These are phyloP conservation scores for Oreocharis arfaki DNA, from an alignment of 2,113 vertebrate species.

Conservation along the genomic window DNA sequence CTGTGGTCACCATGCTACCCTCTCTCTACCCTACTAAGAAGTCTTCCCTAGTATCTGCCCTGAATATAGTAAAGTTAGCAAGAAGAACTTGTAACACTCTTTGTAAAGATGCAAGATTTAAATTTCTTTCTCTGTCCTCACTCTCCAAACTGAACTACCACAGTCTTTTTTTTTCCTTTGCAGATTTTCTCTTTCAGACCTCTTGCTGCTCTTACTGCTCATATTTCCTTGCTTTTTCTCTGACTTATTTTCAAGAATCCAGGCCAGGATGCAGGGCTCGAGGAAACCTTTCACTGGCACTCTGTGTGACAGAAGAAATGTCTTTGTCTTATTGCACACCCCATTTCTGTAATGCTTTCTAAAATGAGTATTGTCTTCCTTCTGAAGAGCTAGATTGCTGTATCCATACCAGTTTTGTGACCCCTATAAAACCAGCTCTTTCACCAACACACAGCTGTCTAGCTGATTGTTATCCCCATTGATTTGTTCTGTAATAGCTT, in stretches of 20 bases:
- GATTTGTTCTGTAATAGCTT: constrained; percentile 28
- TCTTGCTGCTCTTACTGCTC: not conserved
- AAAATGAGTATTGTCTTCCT: not conserved
- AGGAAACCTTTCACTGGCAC: not conserved
- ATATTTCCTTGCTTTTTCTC: not conserved
- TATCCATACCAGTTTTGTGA: not conserved
- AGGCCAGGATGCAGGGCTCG: not conserved
- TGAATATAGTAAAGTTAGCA: not conserved
- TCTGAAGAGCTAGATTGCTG: not conserved
- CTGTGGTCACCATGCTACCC: too few relatives aligned
- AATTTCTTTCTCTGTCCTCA: not conserved
- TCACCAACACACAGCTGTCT: not conserved
- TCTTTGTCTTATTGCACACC: not conserved
- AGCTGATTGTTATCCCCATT: constrained; percentile 11
- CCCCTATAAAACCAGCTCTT: not conserved
- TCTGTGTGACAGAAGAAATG: not conserved
- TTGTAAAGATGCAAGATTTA: not conserved
- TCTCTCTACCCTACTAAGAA: not conserved
- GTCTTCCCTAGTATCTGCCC: not conserved
- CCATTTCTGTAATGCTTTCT: not conserved
- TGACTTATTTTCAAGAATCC: not conserved
- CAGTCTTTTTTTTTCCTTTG: not conserved
- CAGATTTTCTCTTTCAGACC: not conserved
- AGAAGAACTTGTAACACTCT: not conserved
- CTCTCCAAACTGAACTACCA: not conserved